phyloP scores from a whole-genome alignment of 2,888 invertebrate species.

The Andrena praecox region DNA sequence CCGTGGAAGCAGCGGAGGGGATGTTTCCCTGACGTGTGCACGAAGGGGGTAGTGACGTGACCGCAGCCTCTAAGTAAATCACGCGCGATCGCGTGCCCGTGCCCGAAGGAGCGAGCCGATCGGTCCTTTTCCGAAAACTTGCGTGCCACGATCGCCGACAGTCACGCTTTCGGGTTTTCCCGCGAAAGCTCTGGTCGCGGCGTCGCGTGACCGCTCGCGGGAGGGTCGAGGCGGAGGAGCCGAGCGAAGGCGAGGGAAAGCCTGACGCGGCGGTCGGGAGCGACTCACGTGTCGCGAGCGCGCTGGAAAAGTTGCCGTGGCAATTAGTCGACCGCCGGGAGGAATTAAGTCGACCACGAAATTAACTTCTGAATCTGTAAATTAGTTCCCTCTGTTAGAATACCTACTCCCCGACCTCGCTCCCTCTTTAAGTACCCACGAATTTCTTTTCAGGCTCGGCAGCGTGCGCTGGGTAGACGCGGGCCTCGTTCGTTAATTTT shows the following conservation, averaged over 20 bases:
- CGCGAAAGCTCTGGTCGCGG: constrained; percentile 3
- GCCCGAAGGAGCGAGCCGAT: background rate
- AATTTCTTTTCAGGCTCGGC: background rate
- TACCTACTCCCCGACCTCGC: background rate
- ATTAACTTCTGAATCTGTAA: constrained; percentile 40
- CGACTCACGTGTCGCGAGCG: constrained; percentile 18
- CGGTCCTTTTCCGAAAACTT: constrained; percentile 36
- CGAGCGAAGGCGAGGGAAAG: background rate
- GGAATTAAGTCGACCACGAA: constrained; percentile 51
- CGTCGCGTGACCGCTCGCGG: constrained; percentile 35
- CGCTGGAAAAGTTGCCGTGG: constrained; percentile 22
- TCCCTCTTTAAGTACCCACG: constrained; percentile 8
- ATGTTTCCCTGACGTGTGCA: constrained; percentile 7
- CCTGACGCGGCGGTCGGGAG: background rate
- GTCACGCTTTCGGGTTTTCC: constrained; percentile 50
- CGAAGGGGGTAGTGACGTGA: constrained; percentile 35
- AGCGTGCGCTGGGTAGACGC: background rate
- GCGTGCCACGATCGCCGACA: constrained; percentile 15
- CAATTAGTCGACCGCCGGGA: constrained; percentile 3
- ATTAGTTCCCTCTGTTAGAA: constrained; percentile 33
- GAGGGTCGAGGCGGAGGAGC: background rate
- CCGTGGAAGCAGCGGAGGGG: background rate
- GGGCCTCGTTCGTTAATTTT: constrained; percentile 16
- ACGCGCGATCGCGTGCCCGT: constrained; percentile 54
- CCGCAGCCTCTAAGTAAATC: constrained; percentile 43